Evolutionary conservation across 2,888 invertebrate species (phyloP).

Genomic region (Meloe dianella): DNA sequence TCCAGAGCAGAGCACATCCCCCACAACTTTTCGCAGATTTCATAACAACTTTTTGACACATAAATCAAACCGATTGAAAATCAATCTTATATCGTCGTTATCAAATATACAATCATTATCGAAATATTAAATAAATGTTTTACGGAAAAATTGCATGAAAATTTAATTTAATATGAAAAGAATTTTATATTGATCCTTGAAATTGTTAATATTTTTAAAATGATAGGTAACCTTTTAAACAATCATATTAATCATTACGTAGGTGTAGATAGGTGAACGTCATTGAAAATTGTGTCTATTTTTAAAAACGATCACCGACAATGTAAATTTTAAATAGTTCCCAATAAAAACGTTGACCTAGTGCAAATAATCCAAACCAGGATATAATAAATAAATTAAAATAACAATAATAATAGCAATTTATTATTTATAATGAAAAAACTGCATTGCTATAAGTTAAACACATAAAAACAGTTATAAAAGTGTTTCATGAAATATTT

Average conservation of each 20-base stretch:
- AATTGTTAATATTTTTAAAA: background rate
- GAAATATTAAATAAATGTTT: too few relatives aligned
- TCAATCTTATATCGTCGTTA: conserved; percentile 18
- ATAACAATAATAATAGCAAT: too few relatives aligned
- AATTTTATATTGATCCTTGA: conserved; percentile 1
- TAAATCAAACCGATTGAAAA: conserved; percentile 33
- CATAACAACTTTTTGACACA: conserved; percentile 35
- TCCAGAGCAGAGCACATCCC: conserved; percentile 21
- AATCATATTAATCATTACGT: background rate
- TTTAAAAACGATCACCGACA: background rate
- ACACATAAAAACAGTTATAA: background rate
- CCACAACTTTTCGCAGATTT: conserved; percentile 34
- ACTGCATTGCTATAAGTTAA: background rate
- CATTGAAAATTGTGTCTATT: conserved; percentile 1
- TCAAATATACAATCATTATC: background rate
- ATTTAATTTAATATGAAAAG: background rate
- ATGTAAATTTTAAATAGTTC: background rate
- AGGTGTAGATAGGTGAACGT: conserved; percentile 3
- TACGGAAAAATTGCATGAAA: background rate
- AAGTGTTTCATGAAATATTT: background rate
- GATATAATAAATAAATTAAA: background rate
- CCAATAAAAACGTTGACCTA: background rate
- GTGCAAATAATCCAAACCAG: background rate
- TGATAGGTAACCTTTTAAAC: conserved; percentile 10
- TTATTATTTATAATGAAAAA: background rate